These are phyloP conservation scores for Antigone vipio DNA, from an alignment of 2,113 vertebrate genomes.

Conservation along the genomic window DNA sequence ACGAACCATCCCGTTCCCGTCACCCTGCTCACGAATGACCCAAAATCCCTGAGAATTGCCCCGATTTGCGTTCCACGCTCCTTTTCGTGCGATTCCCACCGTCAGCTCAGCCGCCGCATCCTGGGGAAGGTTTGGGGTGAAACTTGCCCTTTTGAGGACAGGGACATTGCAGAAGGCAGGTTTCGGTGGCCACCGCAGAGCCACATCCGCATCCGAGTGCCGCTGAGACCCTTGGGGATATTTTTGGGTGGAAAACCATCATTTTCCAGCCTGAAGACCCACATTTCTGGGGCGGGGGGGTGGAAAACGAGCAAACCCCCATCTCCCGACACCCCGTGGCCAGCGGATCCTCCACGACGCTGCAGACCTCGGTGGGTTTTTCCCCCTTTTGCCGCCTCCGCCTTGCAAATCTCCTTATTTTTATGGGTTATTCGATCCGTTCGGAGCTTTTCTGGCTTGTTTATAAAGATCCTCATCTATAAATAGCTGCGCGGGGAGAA, in stretches of 20 bases:
- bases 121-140: fast-evolving
- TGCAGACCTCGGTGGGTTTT: neutral
- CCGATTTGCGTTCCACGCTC: neutral
- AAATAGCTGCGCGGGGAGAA: neutral
- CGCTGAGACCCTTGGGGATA: fast-evolving
- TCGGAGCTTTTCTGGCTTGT: neutral
- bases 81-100: fast-evolving
- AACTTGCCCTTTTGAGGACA: fast-evolving
- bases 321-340: fast-evolving
- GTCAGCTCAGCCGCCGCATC: fast-evolving
- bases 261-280: neutral
- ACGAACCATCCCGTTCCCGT: fast-evolving
- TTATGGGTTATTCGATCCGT: neutral
- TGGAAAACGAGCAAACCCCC: neutral
- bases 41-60: neutral
- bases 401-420: neutral
- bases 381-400: fast-evolving
- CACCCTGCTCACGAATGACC: fast-evolving
- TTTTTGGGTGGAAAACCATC: neutral
- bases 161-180: neutral
- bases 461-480: neutral
- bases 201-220: neutral
- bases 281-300: neutral
- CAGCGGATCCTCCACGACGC: neutral
- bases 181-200: neutral